These are phyloP conservation scores for Rhynchonycteris naso DNA, from an alignment of 2,797 vertebrate species.

Conservation along the genomic window DNA sequence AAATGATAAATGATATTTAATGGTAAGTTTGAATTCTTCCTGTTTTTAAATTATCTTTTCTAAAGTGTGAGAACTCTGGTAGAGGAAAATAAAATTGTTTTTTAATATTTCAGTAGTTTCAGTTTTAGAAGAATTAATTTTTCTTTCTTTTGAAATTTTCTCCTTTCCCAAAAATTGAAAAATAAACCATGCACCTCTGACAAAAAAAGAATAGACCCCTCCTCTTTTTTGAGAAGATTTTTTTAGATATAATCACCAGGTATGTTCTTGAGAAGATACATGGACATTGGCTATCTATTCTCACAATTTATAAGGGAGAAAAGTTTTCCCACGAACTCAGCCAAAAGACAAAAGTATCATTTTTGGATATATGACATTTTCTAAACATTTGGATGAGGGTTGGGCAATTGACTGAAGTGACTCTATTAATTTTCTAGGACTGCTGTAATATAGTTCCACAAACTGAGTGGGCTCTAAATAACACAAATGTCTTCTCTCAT, in stretches of 20 bases:
- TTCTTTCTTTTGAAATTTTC: constrained; percentile 15
- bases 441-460: background rate
- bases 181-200: background rate
- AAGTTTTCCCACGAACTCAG: background rate
- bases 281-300: background rate
- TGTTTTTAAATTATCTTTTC: constrained; percentile 37
- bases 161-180: background rate
- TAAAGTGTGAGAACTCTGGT: background rate
- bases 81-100: background rate
- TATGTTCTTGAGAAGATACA: background rate
- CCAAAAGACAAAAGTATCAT: background rate
- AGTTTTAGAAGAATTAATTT: background rate
- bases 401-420: background rate
- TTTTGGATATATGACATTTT: background rate
- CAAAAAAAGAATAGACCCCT: background rate
- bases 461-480: background rate
- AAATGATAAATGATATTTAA: background rate
- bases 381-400: background rate
- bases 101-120: background rate
- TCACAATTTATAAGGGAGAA: background rate
- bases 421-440: background rate
- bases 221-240: background rate
- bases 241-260: background rate
- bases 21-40: background rate
- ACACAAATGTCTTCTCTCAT: background rate